A percentile compares a stretch with the other conserved stretches of the same genome.
Evolutionary conservation across 2,888 invertebrate species (phyloP).

Genomic region (Deroplatys truncata): DNA sequence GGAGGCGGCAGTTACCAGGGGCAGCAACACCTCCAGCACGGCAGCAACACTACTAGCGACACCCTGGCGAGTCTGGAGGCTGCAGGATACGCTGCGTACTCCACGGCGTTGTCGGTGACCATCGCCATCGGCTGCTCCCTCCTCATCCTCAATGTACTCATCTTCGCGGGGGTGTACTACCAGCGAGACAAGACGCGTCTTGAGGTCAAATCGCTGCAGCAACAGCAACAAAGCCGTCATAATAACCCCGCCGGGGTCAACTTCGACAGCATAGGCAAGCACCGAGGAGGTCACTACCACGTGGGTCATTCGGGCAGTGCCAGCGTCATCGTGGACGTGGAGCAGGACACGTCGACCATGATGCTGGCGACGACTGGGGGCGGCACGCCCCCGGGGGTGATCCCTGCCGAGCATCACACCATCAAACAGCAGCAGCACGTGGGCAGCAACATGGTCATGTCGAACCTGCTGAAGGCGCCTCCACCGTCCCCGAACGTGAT

Average conservation of each 20-base stretch:
- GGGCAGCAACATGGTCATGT: constrained; percentile 30
- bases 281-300: constrained; percentile 64
- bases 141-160: constrained; percentile 74
- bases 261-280: constrained; percentile 55
- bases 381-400: background rate
- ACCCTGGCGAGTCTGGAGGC: constrained; percentile 76
- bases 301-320: constrained; percentile 67
- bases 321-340: constrained; percentile 79
- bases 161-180: constrained; percentile 82
- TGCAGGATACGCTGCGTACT: constrained; percentile 71
- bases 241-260: constrained; percentile 59
- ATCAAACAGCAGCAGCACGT: constrained; percentile 20
- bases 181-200: constrained; percentile 72
- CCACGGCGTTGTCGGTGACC: constrained; percentile 71
- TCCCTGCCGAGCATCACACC: background rate
- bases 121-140: constrained; percentile 79
- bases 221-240: constrained; percentile 58
- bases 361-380: constrained; percentile 35
- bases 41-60: constrained; percentile 43
- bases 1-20: constrained; percentile 41
- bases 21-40: constrained; percentile 49
- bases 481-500: constrained; percentile 56
- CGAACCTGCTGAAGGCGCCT: constrained; percentile 58
- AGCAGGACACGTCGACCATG: constrained; percentile 62
- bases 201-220: constrained; percentile 73